These are phyloP conservation scores for Poeciliopsis gracilis DNA, from an alignment of 2,797 vertebrate genomes.

Conservation along the genomic window DNA sequence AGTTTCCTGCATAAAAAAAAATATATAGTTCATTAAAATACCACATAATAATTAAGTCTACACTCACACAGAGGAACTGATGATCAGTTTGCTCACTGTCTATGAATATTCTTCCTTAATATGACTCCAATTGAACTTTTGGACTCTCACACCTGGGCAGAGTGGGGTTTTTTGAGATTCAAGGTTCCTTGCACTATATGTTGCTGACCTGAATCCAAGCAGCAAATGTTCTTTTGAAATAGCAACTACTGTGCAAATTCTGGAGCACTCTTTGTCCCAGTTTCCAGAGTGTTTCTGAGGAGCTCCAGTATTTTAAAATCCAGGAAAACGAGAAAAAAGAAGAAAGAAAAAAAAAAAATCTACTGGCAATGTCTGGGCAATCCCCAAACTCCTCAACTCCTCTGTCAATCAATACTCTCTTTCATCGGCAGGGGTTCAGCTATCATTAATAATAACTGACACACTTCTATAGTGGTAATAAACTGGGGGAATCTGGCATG, in stretches of 20 bases:
- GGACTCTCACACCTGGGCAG: constrained; percentile 35
- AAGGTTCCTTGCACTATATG: constrained; percentile 36
- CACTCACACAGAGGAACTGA: not conserved
- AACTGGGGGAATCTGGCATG: constrained; percentile 80
- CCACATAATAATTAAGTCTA: not conserved
- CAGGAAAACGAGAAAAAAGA: constrained; percentile 6
- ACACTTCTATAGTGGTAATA: constrained; percentile 81
- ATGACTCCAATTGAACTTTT: constrained; percentile 22
- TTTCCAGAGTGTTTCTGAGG: constrained; percentile 55
- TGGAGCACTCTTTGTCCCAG: constrained; percentile 68
- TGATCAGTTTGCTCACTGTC: not conserved
- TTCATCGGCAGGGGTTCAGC: constrained; percentile 76
- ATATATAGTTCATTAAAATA: not conserved
- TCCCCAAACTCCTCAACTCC: constrained; percentile 76
- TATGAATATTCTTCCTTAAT: not conserved
- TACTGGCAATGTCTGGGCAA: constrained; percentile 67
- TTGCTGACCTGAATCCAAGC: constrained; percentile 67
- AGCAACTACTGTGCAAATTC: constrained; percentile 54
- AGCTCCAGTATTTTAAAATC: constrained; percentile 61
- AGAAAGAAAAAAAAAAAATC: constrained; percentile 27
- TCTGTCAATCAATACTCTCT: constrained; percentile 84
- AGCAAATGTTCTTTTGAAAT: constrained; percentile 65
- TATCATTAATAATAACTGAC: constrained; percentile 85
- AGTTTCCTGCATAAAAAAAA: not conserved
- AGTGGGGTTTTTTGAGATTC: constrained; percentile 33